Conservation (phyloP, 2,113 vertebrate genomes). For the Phylloscopus trochilus region DNA sequence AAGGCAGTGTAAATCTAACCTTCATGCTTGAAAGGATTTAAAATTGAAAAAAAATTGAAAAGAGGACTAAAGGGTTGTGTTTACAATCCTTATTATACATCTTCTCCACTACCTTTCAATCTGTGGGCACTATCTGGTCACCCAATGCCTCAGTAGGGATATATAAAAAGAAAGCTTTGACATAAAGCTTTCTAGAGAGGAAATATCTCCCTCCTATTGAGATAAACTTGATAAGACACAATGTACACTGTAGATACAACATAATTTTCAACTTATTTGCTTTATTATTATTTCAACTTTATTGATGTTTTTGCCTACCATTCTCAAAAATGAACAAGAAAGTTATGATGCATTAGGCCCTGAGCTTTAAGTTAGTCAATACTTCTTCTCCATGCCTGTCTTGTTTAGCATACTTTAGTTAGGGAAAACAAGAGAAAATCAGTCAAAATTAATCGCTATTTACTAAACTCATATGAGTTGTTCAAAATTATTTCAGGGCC, state of each 20-base stretch:
- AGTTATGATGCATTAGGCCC: not conserved
- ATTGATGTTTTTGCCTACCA: not conserved
- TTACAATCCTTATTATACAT: not conserved
- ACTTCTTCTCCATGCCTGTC: not conserved
- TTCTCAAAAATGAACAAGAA: not conserved
- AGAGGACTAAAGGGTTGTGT: not conserved
- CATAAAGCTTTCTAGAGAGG: not conserved
- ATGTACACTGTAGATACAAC: not conserved
- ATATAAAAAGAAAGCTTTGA: not conserved
- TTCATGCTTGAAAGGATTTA: not conserved
- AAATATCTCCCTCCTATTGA: not conserved
- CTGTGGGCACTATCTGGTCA: not conserved
- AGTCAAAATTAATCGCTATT: not conserved
- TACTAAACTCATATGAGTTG: not conserved
- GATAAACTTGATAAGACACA: not conserved
- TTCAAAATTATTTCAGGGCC: not conserved
- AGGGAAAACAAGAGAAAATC: not conserved
- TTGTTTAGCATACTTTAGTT: not conserved
- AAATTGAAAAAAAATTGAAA: not conserved
- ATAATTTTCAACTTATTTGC: not conserved
- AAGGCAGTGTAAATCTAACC: not conserved
- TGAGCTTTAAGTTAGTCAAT: not conserved
- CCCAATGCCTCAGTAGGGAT: not conserved
- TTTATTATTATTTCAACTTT: not conserved
- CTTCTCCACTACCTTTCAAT: not conserved